A percentile compares a stretch with the other conserved stretches of the same genome.
Conservation (phyloP, 2,888 invertebrate genomes). For the Platycheirus albimanus region DNA sequence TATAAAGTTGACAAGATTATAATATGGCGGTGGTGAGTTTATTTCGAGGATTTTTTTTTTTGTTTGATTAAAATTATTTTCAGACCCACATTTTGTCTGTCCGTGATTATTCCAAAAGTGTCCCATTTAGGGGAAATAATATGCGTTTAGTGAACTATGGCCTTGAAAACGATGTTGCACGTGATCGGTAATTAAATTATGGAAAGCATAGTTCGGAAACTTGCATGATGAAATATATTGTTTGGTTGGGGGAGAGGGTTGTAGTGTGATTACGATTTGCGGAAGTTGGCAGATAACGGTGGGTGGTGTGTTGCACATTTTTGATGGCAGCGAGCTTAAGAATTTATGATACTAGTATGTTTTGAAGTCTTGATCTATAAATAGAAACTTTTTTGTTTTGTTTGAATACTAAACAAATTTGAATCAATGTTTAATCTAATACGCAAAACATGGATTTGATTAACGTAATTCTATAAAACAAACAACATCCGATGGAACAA, state of each 20-base stretch:
- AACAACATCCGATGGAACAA: constrained; percentile 18
- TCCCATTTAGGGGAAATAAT: constrained; percentile 2
- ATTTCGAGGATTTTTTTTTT: constrained; percentile 43
- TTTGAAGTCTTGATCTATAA: background rate
- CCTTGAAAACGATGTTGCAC: constrained; percentile 57
- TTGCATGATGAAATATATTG: background rate
- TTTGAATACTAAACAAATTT: constrained; percentile 4
- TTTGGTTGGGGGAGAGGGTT: background rate
- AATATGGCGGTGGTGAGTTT: constrained; percentile 19
- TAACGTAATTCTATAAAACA: background rate
- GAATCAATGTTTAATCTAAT: background rate
- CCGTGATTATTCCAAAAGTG: constrained; percentile 28
- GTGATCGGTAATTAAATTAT: constrained; percentile 59
- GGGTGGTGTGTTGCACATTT: constrained; percentile 25
- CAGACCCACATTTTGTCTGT: constrained; percentile 35
- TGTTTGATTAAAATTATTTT: constrained; percentile 41
- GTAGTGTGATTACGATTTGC: constrained; percentile 6
- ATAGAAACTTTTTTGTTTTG: constrained; percentile 1
- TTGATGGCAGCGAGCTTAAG: background rate
- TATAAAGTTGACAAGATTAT: background rate
- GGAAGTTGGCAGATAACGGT: constrained; percentile 40
- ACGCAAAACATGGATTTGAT: background rate
- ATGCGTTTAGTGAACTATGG: constrained; percentile 53
- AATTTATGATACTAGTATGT: no score
- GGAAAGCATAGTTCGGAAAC: constrained; percentile 16